A percentile compares a stretch with the other conserved stretches of the same genome.
Evolutionary conservation across 2,888 invertebrate species (phyloP).

Genomic region (Tetheella fluctuosa): DNA sequence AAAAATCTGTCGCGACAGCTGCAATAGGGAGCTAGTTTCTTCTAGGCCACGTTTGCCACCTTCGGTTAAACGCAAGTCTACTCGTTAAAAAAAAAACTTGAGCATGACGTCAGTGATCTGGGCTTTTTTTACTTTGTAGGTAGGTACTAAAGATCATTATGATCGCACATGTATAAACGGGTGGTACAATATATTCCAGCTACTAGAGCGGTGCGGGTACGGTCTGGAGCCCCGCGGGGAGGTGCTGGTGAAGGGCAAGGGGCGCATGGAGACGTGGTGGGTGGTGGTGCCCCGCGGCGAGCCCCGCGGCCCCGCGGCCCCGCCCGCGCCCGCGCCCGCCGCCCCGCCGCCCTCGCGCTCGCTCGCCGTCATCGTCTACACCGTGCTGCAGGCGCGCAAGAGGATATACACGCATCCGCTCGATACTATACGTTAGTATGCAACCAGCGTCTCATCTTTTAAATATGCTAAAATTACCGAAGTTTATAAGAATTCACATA

Average conservation of each 20-base stretch:
- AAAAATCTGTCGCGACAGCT: too few relatives aligned
- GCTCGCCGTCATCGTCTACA: slow-evolving; percentile 94
- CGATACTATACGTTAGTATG: slow-evolving; percentile 52
- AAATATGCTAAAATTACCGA: too few relatives aligned
- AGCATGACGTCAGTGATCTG: too few relatives aligned
- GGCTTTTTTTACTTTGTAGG: too few relatives aligned
- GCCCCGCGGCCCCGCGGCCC: slow-evolving; percentile 88
- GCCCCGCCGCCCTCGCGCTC: slow-evolving; percentile 88
- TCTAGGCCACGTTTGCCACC: too few relatives aligned
- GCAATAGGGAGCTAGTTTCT: too few relatives aligned
- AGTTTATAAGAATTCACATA: too few relatives aligned
- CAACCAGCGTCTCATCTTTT: too few relatives aligned
- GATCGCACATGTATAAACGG: too few relatives aligned
- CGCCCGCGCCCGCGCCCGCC: slow-evolving; percentile 80
- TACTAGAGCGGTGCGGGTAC: slow-evolving; percentile 89
- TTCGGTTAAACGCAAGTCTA: too few relatives aligned
- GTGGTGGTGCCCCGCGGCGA: slow-evolving; percentile 87
- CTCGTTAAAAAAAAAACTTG: too few relatives aligned
- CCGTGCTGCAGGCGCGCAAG: slow-evolving; percentile 92
- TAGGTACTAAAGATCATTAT: too few relatives aligned
- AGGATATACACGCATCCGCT: slow-evolving; percentile 83
- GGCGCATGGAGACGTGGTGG: slow-evolving; percentile 97
- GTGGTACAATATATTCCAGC: slow-evolving; percentile 71
- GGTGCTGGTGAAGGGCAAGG: slow-evolving; percentile 97
- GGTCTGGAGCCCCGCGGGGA: slow-evolving; percentile 90